Conservation (phyloP, 2,888 invertebrate genomes). For the Mimumesa dahlbomi region DNA sequence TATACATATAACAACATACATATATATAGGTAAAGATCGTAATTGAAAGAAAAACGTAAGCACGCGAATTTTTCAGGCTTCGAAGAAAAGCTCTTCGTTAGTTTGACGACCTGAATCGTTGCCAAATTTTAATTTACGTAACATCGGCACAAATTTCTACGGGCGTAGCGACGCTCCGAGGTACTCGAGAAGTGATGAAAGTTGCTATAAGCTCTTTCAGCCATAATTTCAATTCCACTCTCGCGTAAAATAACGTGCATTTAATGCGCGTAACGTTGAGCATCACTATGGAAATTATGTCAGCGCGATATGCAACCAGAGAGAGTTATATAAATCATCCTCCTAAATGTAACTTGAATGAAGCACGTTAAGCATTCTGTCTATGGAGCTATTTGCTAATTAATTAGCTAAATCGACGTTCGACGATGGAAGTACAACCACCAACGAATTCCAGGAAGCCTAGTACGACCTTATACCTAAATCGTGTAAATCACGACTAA, state of each 20-base stretch:
- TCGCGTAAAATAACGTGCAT: background rate
- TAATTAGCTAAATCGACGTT: conserved; percentile 44
- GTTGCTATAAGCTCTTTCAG: background rate
- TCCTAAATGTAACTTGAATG: conserved; percentile 1
- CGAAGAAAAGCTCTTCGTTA: conserved; percentile 21
- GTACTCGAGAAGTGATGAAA: background rate
- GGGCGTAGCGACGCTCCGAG: background rate
- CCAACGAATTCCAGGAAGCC: conserved; percentile 50
- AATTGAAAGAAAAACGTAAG: background rate
- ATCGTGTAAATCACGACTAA: conserved; percentile 46
- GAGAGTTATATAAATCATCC: background rate
- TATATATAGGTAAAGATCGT: background rate
- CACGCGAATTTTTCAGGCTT: conserved; percentile 22
- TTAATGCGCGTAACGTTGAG: background rate
- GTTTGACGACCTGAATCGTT: conserved; percentile 38
- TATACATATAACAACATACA: too few species aligned
- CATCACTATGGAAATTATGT: background rate
- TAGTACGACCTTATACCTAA: conserved; percentile 45
- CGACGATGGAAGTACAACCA: conserved; percentile 30
- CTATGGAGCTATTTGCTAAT: conserved; percentile 36
- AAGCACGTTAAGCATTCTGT: conserved; percentile 25
- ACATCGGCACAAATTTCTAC: conserved; percentile 29
- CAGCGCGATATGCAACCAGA: background rate
- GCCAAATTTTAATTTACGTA: conserved; percentile 63
- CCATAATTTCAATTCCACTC: too few species aligned